Base-by-base conservation (phyloP, 2,888 invertebrate genomes). In the Patella ulyssiponensis region DNA sequence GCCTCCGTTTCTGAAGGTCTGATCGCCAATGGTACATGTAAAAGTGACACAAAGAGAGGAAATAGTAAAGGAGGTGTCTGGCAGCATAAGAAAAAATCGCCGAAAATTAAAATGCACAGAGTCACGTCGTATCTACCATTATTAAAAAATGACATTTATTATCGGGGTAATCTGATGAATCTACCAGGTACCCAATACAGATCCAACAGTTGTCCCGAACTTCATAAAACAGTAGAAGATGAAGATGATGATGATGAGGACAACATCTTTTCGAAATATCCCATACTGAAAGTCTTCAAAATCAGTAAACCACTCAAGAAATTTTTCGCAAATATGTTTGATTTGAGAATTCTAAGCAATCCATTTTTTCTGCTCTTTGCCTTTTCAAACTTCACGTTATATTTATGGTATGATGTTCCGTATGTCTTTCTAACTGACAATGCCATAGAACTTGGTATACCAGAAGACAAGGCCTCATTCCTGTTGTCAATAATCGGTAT, bases 361-460 rank as follows among this genome's bases (percentile, higher is more conserved):
- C 86, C 84, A 0, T 81, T 90, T 20, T 91, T 89, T 79, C 73
- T 89, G 2, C 14, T 89, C 15, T 94, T 97, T 89, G 96, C 96
- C 77, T 89, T 97, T 20, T 96, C 97, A 76, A 97, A 97, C 83
- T 95, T 97, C 85, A 93, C 97, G 76, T 94, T 98, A 75, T 98
- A 98, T 92, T 95, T 95, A 87, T 97, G 97, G 96, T 92, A 92
- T 82, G 98, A 98, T 89, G 96, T 98, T 78, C 97, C 98, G 17
- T 98, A 98, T 92, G 96, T 98, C 91, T 98, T 97, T 92, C 93
- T 98, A 81, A 95, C 96, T 76, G 97, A 98, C 90, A 95, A 96
- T 93, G 88, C 88, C 4, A 94, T 94, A 56, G 94, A 94, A 14
- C 93, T 94, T 81, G 94, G 94, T 1, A 85, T 89, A 69, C 71